Evolutionary conservation across 2,888 invertebrate genomes (phyloP).

Genomic region (Unio delphinus): DNA sequence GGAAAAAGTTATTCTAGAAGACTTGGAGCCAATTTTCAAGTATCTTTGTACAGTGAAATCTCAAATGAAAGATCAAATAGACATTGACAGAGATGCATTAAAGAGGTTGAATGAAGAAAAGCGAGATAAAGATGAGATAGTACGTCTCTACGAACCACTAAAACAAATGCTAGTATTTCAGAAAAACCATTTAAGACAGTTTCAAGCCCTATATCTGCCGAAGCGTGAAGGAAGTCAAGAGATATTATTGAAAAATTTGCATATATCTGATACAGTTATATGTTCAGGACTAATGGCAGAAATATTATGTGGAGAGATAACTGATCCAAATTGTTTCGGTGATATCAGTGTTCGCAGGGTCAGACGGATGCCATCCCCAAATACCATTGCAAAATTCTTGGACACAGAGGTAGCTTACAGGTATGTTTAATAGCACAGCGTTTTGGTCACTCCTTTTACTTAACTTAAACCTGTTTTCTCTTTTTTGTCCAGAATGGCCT

Average conservation of each 20-base stretch:
- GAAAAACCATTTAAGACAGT: conserved; percentile 13
- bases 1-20: conserved; percentile 27
- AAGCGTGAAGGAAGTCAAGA: conserved; percentile 5
- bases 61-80: conserved; percentile 28
- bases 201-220: conserved; percentile 18
- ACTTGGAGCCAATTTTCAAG: conserved; percentile 26
- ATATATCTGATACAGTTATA: conserved; percentile 4
- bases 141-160: conserved; percentile 36
- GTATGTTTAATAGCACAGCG: conserved; percentile 14
- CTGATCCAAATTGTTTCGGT: neutral
- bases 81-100: conserved; percentile 28
- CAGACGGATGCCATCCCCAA: conserved; percentile 18
- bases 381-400: conserved; percentile 33
- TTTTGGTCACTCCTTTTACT: too few relatives aligned
- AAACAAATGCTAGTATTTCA: conserved; percentile 31
- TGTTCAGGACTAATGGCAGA: conserved; percentile 21
- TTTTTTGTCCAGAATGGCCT: too few relatives aligned
- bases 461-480: too few relatives aligned
- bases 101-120: conserved; percentile 31
- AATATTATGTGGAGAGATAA: conserved; percentile 11
- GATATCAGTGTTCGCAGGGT: conserved; percentile 22
- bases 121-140: conserved; percentile 26
- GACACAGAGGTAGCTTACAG: conserved; percentile 43
- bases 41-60: conserved; percentile 30
- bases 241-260: conserved; percentile 5